phyloP scores from a whole-genome alignment of 2,797 vertebrate genomes.

The Lagorchestes hirsutus region DNA sequence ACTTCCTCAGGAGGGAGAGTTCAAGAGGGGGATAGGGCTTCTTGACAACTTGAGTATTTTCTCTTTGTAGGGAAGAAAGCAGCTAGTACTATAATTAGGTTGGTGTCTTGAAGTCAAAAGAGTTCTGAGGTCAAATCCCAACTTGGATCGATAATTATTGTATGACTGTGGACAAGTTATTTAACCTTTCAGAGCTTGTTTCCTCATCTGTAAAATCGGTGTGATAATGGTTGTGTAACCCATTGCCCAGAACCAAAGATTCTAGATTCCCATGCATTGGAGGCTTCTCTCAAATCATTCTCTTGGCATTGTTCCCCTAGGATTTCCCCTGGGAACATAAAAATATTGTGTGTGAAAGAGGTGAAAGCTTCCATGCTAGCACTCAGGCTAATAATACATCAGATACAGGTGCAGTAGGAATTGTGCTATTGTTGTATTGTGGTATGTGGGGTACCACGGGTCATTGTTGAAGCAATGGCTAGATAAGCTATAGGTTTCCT shows the following conservation, averaged over 20 bases:
- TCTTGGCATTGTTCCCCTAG: too few relatives aligned
- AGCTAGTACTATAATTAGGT: not conserved
- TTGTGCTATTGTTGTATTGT: not conserved
- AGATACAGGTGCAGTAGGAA: not conserved
- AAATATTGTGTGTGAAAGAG: too few relatives aligned
- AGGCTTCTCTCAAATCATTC: too few relatives aligned
- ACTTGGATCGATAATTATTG: not conserved
- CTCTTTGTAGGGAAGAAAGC: not conserved
- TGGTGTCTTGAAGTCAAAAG: not conserved
- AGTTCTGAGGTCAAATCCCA: not conserved
- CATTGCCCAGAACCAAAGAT: not conserved
- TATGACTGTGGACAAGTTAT: not conserved
- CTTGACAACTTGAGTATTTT: not conserved
- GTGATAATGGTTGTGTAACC: not conserved
- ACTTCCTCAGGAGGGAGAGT: not conserved
- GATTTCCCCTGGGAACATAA: too few relatives aligned
- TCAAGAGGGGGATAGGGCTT: not conserved
- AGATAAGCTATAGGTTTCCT: not conserved
- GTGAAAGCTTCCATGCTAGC: too few relatives aligned
- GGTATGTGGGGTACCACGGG: too few relatives aligned
- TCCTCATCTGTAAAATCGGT: not conserved
- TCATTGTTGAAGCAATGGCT: not conserved
- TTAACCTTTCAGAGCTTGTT: not conserved
- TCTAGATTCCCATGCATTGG: not conserved
- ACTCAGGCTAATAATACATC: too few relatives aligned